A percentile compares a stretch with the other conserved stretches of the same genome.
These are phyloP conservation scores for Plagiodera versicolora DNA, from an alignment of 2,888 invertebrate species.

Conservation along the genomic window DNA sequence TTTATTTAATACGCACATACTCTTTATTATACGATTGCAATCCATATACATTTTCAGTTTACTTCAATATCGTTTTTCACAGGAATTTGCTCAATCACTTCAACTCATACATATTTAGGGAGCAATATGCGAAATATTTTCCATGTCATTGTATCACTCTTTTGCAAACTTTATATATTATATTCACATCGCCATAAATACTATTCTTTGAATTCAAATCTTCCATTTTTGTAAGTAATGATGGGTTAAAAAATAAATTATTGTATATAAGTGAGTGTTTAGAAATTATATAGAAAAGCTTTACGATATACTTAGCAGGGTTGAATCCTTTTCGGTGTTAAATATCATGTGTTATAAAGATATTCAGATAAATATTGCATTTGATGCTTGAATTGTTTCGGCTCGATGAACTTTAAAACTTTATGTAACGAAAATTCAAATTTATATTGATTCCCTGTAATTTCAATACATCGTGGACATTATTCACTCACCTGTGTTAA, in stretches of 20 bases:
- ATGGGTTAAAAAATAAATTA: constrained; percentile 28
- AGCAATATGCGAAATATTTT: constrained; percentile 38
- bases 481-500: constrained; percentile 5
- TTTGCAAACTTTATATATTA: constrained; percentile 11
- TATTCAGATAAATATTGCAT: constrained; percentile 18
- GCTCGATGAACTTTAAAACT: constrained; percentile 30
- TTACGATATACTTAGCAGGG: constrained; percentile 39
- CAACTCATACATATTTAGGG: constrained; percentile 36
- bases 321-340: constrained; percentile 33
- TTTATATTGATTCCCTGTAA: constrained; percentile 15
- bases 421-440: constrained; percentile 31
- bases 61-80: constrained; percentile 16
- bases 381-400: constrained; percentile 37
- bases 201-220: constrained; percentile 34
- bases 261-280: constrained; percentile 43
- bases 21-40: background rate
- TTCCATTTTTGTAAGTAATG: constrained; percentile 39
- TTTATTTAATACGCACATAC: background rate
- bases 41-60: background rate
- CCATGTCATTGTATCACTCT: constrained; percentile 18
- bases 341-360: constrained; percentile 20
- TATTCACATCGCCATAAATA: constrained; percentile 3
- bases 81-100: constrained; percentile 31
- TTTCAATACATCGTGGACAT: constrained; percentile 15
- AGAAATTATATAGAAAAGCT: constrained; percentile 29